Base-by-base conservation (phyloP, 2,888 invertebrate genomes). In the Sphaeridia pumilis region DNA sequence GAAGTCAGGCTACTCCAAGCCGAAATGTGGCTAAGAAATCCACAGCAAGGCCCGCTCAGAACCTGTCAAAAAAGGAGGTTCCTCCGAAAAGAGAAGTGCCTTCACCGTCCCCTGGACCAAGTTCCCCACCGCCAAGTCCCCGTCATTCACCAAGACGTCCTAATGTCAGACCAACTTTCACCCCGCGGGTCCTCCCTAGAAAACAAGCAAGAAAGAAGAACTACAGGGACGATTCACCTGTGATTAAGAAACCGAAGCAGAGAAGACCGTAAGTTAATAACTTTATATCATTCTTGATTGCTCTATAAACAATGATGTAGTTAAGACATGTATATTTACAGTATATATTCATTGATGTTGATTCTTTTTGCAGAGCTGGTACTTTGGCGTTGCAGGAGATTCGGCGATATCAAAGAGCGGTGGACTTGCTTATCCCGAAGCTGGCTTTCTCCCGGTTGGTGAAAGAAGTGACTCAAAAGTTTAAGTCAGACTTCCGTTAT, bases 361-460 rank as follows among this genome's bases (percentile, higher is more conserved):
- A 38, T 24, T 17, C 42, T 49, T 41, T 38, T 36, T 62, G 49
- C 49, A 65, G 75, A 57, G 79, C 81, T 0, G 81, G 82, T 26
- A 81, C 81, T 1, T 79, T 82, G 0, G 83, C 82, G 35, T 72
- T 83, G 43, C 73, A 81, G 63, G 83, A 83, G 70, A 83, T 82
- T 42, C 71, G 82, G 57, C 74, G 74, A 58, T 76, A 76, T 66
- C 76, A 76, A 66, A 75, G 75, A 66, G 71, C 71, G 2, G 76
- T 76, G 2, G 76, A 76, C 63, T 67, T 76, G 58, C 65, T 76
- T 53, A 76, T 76, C 66, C 71, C 75, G 56, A 74, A 74, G 65
- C 65, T 75, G 55, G 74, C 75, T 10, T 76, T 76, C 68, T 76
- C 76, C 65, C 70, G 74, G 58, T 66, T 76, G 55, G 75, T 75